Percentiles rank a stretch among this genome's conserved stretches.
Conservation (phyloP, 2,113 vertebrate genomes). For the Nesoenas mayeri region DNA sequence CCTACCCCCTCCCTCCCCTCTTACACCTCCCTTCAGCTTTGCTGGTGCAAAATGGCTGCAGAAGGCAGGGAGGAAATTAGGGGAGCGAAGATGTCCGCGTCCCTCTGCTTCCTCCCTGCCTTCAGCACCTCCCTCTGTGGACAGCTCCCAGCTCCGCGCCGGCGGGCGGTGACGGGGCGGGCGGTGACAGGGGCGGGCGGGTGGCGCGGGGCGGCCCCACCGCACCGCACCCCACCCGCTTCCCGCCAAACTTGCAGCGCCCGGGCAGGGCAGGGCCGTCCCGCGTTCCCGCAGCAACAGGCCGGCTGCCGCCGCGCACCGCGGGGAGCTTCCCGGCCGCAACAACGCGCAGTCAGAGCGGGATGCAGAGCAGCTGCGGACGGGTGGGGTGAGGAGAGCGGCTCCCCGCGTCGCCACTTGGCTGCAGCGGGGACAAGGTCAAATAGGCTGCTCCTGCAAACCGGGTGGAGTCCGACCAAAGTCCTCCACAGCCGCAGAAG, state of each 20-base stretch:
- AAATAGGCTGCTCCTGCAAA: background rate
- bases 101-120: conserved; percentile 54
- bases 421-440: background rate
- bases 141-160: conserved; percentile 72
- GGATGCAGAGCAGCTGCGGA: background rate
- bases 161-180: background rate
- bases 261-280: background rate
- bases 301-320: background rate
- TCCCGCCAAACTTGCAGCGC: background rate
- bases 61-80: conserved; percentile 63
- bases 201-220: background rate
- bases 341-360: background rate
- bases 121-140: conserved; percentile 86
- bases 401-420: too few species aligned
- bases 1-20: conserved; percentile 7
- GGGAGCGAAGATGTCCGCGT: conserved; percentile 68
- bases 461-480: background rate
- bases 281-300: background rate
- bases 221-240: too few species aligned
- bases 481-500: fast-evolving
- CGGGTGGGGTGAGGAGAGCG: fast-evolving
- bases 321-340: too few species aligned
- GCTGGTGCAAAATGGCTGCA: conserved; percentile 88
- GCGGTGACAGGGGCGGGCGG: background rate
- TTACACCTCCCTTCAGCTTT: conserved; percentile 38